A percentile compares a stretch with the other conserved stretches of the same genome.
Conservation (phyloP, 2,113 vertebrate genomes). For the Formicarius rufipectus region DNA sequence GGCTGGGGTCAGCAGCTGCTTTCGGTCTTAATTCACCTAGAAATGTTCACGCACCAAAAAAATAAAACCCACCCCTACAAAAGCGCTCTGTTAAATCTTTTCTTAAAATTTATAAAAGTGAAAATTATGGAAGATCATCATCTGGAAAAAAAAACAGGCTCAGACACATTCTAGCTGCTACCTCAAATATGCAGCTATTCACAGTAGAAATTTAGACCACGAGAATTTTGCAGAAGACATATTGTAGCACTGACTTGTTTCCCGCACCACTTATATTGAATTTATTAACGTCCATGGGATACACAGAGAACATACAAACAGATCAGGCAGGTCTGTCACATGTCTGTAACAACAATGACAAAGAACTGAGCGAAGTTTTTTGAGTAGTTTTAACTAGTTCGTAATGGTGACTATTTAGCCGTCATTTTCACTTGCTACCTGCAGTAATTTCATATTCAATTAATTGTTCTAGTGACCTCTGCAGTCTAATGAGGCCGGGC, state of each 20-base stretch:
- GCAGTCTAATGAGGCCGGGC: neutral
- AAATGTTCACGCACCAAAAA: neutral
- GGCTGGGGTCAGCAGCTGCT: neutral
- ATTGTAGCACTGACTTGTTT: neutral
- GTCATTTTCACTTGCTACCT: neutral
- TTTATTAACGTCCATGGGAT: neutral
- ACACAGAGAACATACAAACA: neutral
- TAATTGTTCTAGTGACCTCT: neutral
- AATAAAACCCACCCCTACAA: rapidly evolving
- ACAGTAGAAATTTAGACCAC: neutral
- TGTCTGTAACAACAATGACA: neutral
- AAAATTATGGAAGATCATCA: neutral
- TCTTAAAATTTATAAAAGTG: neutral
- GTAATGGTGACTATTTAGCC: neutral
- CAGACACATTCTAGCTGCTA: neutral
- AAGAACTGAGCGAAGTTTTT: neutral
- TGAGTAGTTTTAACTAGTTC: neutral
- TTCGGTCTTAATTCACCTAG: neutral
- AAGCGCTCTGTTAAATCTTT: neutral
- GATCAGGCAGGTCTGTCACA: neutral
- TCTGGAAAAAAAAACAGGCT: neutral
- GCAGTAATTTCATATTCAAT: neutral
- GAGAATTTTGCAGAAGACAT: neutral
- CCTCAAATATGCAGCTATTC: neutral
- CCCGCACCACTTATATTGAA: neutral